phyloP scores from a whole-genome alignment of 2,888 invertebrate genomes.

The Chaetogeoica ovagalla region DNA sequence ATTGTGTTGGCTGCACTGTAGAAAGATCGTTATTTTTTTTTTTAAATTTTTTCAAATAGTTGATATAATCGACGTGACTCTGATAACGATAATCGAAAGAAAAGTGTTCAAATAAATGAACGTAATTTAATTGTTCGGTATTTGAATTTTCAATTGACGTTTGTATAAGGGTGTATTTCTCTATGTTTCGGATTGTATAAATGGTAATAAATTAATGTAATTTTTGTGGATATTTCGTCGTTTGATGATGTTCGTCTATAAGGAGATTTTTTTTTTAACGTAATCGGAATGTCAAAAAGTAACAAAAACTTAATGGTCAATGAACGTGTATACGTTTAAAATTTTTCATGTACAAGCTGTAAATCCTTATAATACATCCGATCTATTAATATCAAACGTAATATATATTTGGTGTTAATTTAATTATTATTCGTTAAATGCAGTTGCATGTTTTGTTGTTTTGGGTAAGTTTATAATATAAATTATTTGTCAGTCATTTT shows the following conservation, averaged over 20 bases:
- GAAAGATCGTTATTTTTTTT: background rate
- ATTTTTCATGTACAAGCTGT: background rate
- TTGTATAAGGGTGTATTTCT: background rate
- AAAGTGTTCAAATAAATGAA: background rate
- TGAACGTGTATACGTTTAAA: too few species aligned
- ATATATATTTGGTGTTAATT: background rate
- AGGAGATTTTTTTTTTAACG: too few species aligned
- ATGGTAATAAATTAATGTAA: too few species aligned
- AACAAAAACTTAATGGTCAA: too few species aligned
- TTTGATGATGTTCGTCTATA: too few species aligned
- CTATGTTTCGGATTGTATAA: too few species aligned
- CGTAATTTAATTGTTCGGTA: too few species aligned
- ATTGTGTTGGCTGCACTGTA: background rate
- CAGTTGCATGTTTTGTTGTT: too few species aligned
- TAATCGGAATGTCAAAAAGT: too few species aligned
- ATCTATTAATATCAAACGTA: background rate
- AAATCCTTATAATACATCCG: background rate
- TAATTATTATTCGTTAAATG: background rate
- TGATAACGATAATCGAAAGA: slow-evolving; percentile 28
- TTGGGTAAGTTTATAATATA: too few species aligned
- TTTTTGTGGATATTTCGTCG: too few species aligned
- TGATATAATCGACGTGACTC: background rate
- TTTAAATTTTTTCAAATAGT: slow-evolving; percentile 26
- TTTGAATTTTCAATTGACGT: background rate
- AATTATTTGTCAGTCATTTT: too few species aligned